phyloP scores from a whole-genome alignment of 2,113 vertebrate species.

The Vireo altiloquus region DNA sequence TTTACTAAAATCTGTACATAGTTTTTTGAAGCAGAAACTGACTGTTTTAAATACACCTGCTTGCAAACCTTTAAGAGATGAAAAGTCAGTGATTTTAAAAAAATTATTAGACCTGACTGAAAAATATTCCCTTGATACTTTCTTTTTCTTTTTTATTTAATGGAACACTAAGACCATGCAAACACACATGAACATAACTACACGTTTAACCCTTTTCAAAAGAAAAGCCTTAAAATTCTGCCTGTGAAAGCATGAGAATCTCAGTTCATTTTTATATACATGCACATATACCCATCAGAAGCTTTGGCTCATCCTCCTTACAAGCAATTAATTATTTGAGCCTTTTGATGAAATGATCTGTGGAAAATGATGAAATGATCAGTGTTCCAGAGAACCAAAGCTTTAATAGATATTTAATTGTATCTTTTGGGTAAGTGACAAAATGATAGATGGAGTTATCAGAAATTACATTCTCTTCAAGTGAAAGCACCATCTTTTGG shows the following conservation, averaged over 20 bases:
- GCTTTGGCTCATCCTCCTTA: not conserved
- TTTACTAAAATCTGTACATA: not conserved
- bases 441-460: constrained; percentile 2
- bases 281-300: not conserved
- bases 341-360: not conserved
- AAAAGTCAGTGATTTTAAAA: not conserved
- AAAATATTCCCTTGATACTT: not conserved
- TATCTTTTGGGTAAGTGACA: not conserved
- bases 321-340: not conserved
- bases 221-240: not conserved
- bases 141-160: not conserved
- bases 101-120: not conserved
- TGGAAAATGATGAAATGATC: too few species aligned
- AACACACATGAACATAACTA: not conserved
- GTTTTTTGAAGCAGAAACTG: not conserved
- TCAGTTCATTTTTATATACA: not conserved
- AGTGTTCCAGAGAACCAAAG: not conserved
- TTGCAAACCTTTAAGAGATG: not conserved
- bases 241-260: not conserved
- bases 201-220: not conserved
- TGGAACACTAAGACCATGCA: not conserved
- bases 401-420: constrained; percentile 27
- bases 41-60: not conserved
- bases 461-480: not conserved
- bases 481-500: not conserved